A percentile compares a stretch with the other conserved stretches of the same genome.
Conservation (phyloP, 53 echinoderm and acorn worm genomes). For the Pentamera pediparva region DNA sequence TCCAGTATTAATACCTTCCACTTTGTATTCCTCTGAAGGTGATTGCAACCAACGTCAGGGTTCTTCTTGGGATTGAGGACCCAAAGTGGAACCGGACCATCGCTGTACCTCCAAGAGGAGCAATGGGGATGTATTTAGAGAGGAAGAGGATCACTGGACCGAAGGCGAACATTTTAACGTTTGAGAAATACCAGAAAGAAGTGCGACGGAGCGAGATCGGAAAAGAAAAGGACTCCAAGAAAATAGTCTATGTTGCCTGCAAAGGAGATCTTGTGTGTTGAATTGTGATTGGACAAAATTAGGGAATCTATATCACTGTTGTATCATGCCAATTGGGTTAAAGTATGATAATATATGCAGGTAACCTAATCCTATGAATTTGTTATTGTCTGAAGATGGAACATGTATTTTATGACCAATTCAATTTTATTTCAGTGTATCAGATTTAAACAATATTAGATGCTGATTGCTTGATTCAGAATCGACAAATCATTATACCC, state of each 20-base stretch:
- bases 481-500: too few species aligned
- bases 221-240: conserved; percentile 39
- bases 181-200: conserved; percentile 83
- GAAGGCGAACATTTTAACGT: conserved; percentile 66
- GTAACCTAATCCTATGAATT: too few species aligned
- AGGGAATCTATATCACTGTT: too few species aligned
- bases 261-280: conserved; percentile 17
- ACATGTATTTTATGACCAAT: too few species aligned
- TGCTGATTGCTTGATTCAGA: too few species aligned
- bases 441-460: too few species aligned
- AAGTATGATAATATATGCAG: too few species aligned
- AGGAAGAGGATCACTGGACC: conserved; percentile 79
- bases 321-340: too few species aligned
- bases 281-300: too few species aligned
- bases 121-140: conserved; percentile 93
- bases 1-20: background rate
- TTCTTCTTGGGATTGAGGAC: conserved; percentile 74
- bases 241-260: background rate
- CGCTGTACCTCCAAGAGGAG: conserved; percentile 76
- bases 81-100: conserved; percentile 96
- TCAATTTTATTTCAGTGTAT: too few species aligned
- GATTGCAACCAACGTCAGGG: conserved; percentile 74
- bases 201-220: conserved; percentile 65
- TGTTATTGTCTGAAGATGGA: too few species aligned
- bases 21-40: conserved; percentile 42